Base-by-base conservation (phyloP, 2,888 invertebrate species). In the Lasius fuliginosus region DNA sequence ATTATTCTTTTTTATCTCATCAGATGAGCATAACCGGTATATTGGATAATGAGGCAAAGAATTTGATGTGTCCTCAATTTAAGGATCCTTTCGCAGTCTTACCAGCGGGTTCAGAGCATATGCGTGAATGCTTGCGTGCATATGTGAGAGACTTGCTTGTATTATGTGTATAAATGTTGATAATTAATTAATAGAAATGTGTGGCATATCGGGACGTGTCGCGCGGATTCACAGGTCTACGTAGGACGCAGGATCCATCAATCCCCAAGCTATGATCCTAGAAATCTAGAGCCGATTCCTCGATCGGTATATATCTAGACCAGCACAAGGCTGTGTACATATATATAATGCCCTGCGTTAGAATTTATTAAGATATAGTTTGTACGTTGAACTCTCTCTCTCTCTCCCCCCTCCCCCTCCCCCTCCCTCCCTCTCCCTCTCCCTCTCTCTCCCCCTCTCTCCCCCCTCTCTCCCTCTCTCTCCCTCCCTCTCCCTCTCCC, bases 121-220 rank as follows among this genome's bases (percentile, higher is more conserved):
- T n/a, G 15, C 12, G 27, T 18, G 76, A 12, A 75, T 84, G 65
- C 6, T 36, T 60, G 81, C 46, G 89, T 87, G 88, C 88, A 90
- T 82, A 86, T 88, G 88, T 86, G 89, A 89, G 87, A 86, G 90
- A 90, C 88, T 92, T 90, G 92, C 87, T 93, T 94, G 91, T 94
- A 93, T 92, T 94, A 92, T 95, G 94, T 95, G 94, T 95, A 94
- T 94, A 95, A 95, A 95, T 95, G 94, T 94, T 93, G 92, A 94
- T 95, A 90, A 94, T 88, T 94, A 94, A 92, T 92, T 92, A 89
- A 89, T 94, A 94, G 94, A 89, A 92, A 92, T 93, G 93, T 82
- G 85, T 85, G 87, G 15, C 77, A 85, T 84, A 85, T 87, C 83
- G 77, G 4, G 3, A 60, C 33, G 23, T 15, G 58, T 69, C 42